Percentiles rank a stretch among this genome's conserved stretches.
These are phyloP conservation scores for Physocephala rufipes DNA, from an alignment of 2,888 invertebrate genomes.

Conservation along the genomic window DNA sequence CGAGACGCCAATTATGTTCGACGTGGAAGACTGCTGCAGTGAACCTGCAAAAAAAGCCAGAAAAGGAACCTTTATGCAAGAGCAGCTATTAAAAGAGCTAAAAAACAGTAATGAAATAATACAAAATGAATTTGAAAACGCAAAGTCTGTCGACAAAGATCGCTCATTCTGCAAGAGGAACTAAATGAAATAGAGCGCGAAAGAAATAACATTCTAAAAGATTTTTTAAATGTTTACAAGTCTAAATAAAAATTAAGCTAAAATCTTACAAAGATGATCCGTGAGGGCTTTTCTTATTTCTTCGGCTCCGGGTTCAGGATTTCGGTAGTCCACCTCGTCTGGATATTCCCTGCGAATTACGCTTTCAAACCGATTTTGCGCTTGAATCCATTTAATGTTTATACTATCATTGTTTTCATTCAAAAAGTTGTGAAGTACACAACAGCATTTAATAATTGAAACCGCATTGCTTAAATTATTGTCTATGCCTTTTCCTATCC, in stretches of 20 bases:
- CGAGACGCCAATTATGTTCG: no score
- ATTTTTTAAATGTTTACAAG: not conserved
- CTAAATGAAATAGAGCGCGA: not conserved
- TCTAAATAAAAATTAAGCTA: not conserved
- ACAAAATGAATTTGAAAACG: not conserved
- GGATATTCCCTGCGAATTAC: not conserved
- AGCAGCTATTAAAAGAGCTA: no score
- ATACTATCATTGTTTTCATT: not conserved
- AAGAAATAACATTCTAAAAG: not conserved
- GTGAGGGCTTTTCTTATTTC: no score
- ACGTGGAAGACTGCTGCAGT: no score
- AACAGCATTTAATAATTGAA: not conserved
- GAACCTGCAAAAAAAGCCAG: no score
- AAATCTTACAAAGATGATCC: conserved; percentile 8
- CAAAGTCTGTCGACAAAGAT: not conserved
- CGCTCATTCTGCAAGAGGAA: not conserved
- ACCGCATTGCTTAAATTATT: not conserved
- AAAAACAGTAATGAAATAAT: no score
- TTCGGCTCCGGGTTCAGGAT: not conserved
- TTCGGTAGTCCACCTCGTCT: not conserved
- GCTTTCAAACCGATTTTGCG: not conserved
- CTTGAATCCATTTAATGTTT: not conserved
- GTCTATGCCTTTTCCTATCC: conserved; percentile 4
- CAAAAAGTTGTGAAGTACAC: not conserved
- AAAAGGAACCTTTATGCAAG: no score